These are phyloP conservation scores for Sylvietta virens DNA, from an alignment of 2,113 vertebrate genomes.

Conservation along the genomic window DNA sequence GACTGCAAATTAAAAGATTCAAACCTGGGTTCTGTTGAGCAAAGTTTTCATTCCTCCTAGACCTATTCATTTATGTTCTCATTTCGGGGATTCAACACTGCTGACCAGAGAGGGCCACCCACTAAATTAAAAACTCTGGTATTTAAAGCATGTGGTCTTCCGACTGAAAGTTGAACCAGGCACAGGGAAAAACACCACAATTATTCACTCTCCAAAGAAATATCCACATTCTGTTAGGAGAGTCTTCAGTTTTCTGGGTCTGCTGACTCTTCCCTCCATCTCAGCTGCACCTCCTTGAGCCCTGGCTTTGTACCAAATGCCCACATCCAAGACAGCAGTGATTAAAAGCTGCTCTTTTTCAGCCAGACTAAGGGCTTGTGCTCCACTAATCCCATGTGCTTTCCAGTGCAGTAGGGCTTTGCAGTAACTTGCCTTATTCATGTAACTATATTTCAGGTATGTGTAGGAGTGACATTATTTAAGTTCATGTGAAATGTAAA, in stretches of 20 bases:
- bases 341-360: not conserved
- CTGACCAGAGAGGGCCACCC: not conserved
- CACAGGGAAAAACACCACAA: not conserved
- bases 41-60: not conserved
- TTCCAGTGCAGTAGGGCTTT: not conserved
- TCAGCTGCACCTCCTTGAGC: not conserved
- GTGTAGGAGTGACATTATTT: slow-evolving; percentile 27
- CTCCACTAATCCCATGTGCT: not conserved
- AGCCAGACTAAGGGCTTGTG: not conserved
- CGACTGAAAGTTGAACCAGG: not conserved
- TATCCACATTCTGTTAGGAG: not conserved
- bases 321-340: not conserved
- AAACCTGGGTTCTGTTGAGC: not conserved
- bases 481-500: slow-evolving; percentile 62
- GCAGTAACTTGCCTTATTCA: not conserved
- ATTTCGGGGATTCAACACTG: not conserved
- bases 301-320: not conserved
- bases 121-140: not conserved
- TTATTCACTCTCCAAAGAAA: not conserved
- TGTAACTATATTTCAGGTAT: not conserved
- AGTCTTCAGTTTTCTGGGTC: not conserved
- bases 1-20: not conserved
- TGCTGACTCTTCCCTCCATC: not conserved
- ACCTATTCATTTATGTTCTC: not conserved
- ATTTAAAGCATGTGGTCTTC: not conserved